These are phyloP conservation scores for Chrysopilus asiliformis DNA, from an alignment of 2,888 invertebrate species.

Conservation along the genomic window DNA sequence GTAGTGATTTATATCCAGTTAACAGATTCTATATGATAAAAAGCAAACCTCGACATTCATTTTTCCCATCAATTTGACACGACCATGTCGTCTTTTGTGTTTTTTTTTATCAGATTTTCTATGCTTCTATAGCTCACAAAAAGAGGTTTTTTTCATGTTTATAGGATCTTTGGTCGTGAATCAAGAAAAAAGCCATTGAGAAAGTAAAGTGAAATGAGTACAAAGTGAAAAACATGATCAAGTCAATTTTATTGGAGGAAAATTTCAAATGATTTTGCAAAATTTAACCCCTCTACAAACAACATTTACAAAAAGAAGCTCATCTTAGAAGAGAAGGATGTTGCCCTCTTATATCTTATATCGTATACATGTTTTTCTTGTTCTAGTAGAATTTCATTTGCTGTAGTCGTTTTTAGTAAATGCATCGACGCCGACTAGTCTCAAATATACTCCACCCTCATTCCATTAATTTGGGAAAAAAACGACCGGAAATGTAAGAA, in stretches of 20 bases:
- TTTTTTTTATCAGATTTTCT: neutral
- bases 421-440: constrained; percentile 13
- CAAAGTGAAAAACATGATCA: constrained; percentile 4
- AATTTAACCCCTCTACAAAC: constrained; percentile 5
- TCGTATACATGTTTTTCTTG: constrained; percentile 1
- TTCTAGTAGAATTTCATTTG: constrained; percentile 1
- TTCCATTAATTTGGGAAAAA: neutral
- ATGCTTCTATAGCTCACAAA: no score
- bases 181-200: neutral
- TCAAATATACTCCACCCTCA: constrained; percentile 2
- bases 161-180: no score
- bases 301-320: neutral
- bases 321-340: neutral
- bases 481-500: constrained; percentile 7
- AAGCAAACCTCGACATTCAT: constrained; percentile 11
- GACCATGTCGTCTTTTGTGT: constrained; percentile 12
- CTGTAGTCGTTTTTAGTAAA: constrained; percentile 6
- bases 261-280: constrained; percentile 14
- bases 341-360: neutral
- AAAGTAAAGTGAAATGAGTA: neutral
- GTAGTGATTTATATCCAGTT: no score
- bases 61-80: constrained; percentile 13
- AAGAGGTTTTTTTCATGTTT: no score
- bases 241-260: constrained; percentile 11
- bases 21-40: no score